Evolutionary conservation across 2,797 vertebrate species (phyloP).

Genomic region (Geotria australis): DNA sequence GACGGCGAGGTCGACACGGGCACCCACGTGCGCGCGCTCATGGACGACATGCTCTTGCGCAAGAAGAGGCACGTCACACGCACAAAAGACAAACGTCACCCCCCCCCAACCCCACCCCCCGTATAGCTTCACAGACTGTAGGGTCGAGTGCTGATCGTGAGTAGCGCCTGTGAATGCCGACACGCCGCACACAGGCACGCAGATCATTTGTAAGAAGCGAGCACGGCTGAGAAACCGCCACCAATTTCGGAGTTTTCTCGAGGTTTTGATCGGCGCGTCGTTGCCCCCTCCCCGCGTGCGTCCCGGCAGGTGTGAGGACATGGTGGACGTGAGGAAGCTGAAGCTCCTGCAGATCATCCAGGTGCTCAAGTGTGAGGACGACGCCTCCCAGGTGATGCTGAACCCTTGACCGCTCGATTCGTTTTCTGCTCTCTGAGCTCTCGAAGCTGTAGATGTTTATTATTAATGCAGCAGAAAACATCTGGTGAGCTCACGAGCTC

Average conservation of each 20-base stretch:
- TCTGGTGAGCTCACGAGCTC: too few relatives aligned
- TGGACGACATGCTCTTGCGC: slow-evolving; percentile 96
- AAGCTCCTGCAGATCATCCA: slow-evolving; percentile 99
- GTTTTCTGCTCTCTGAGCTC: too few relatives aligned
- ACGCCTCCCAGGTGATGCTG: slow-evolving; percentile 49
- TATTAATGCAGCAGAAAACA: too few relatives aligned
- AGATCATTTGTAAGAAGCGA: too few relatives aligned
- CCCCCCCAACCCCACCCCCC: too few relatives aligned
- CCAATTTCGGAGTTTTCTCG: too few relatives aligned
- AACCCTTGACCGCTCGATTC: background rate
- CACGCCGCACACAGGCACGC: too few relatives aligned
- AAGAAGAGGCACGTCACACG: slow-evolving; percentile 39
- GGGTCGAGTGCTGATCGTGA: too few relatives aligned
- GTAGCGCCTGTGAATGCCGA: too few relatives aligned
- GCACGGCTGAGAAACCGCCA: too few relatives aligned
- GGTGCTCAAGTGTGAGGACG: slow-evolving; percentile 92
- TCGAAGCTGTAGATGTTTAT: background rate
- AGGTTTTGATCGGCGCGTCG: background rate
- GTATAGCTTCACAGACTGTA: too few relatives aligned
- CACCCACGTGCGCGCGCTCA: slow-evolving; percentile 68
- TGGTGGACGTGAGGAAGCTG: slow-evolving; percentile 81
- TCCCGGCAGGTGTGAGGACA: slow-evolving; percentile 61
- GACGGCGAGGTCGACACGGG: slow-evolving; percentile 49
- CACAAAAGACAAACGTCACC: too few relatives aligned
- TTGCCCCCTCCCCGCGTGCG: background rate